Evolutionary conservation across 2,113 vertebrate genomes (phyloP).

Genomic region (Numida meleagris): DNA sequence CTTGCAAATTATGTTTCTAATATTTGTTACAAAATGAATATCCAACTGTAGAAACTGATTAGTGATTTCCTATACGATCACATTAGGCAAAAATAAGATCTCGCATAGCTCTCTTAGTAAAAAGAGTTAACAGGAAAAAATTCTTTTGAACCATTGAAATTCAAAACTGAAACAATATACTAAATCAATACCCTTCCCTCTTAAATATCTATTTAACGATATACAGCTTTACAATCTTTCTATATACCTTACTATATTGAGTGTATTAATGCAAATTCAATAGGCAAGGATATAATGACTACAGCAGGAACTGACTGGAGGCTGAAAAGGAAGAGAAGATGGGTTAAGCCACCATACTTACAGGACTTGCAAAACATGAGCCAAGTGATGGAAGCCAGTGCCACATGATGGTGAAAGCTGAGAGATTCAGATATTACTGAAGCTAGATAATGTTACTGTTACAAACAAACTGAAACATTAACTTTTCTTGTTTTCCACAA

Average conservation of each 20-base stretch:
- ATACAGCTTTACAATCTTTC: neutral
- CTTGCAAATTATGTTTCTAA: neutral
- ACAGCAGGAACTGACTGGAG: neutral
- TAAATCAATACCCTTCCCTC: neutral
- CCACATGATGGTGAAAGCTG: rapidly evolving
- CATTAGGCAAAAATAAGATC: neutral
- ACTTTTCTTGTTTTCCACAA: neutral
- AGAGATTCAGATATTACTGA: neutral
- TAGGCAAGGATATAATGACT: neutral
- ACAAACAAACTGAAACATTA: neutral
- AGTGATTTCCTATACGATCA: neutral
- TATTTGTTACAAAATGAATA: neutral
- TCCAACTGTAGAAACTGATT: neutral
- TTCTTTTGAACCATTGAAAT: neutral
- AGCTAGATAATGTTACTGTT: neutral
- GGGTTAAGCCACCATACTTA: neutral
- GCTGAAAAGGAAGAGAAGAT: neutral
- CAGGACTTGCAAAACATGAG: neutral
- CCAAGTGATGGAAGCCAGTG: neutral
- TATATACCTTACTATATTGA: neutral
- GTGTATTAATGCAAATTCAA: neutral
- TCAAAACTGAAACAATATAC: neutral
- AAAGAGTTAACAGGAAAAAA: slow-evolving; percentile 11
- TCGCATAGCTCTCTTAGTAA: neutral
- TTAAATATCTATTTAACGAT: neutral